These are phyloP conservation scores for Girardinus metallicus DNA, from an alignment of 2,797 vertebrate genomes.

Conservation along the genomic window DNA sequence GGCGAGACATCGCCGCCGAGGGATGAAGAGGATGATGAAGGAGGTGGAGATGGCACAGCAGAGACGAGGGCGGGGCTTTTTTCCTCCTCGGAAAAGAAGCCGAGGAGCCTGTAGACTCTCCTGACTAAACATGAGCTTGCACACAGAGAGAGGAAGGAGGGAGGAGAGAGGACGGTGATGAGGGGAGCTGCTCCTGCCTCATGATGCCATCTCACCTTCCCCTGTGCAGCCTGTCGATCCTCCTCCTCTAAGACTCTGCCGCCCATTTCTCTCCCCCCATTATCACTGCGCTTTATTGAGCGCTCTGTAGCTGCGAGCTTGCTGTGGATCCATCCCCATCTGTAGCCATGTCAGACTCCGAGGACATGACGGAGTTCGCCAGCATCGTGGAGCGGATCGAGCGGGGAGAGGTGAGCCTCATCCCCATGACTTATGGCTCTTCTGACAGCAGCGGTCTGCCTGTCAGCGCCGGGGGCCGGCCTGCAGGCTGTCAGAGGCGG, in stretches of 20 bases:
- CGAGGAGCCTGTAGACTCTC: conserved; percentile 35
- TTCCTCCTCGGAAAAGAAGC: conserved; percentile 58
- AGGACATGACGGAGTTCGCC: conserved; percentile 84
- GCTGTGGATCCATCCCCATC: conserved; percentile 25
- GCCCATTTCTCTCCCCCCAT: neutral
- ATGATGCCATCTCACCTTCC: conserved; percentile 38
- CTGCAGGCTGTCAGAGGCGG: conserved; percentile 33
- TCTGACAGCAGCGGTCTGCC: conserved; percentile 55
- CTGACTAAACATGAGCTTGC: conserved; percentile 4
- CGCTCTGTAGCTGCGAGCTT: neutral
- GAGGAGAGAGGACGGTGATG: conserved; percentile 42
- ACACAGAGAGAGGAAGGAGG: conserved; percentile 26
- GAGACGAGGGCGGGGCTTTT: conserved; percentile 71
- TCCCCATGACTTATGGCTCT: conserved; percentile 55
- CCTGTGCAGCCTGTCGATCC: conserved; percentile 28
- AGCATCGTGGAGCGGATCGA: conserved; percentile 90
- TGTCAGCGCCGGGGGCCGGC: conserved; percentile 39
- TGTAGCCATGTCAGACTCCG: conserved; percentile 83
- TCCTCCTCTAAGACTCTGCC: conserved; percentile 35
- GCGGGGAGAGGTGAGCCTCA: conserved; percentile 86
- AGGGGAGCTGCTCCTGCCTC: conserved; percentile 42
- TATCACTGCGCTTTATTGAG: neutral
- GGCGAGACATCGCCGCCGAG: conserved; percentile 66
- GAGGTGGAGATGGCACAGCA: conserved; percentile 44
- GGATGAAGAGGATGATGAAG: conserved; percentile 51